These are phyloP conservation scores for Criorhina ranunculi DNA, from an alignment of 2,888 invertebrate genomes.

Conservation along the genomic window DNA sequence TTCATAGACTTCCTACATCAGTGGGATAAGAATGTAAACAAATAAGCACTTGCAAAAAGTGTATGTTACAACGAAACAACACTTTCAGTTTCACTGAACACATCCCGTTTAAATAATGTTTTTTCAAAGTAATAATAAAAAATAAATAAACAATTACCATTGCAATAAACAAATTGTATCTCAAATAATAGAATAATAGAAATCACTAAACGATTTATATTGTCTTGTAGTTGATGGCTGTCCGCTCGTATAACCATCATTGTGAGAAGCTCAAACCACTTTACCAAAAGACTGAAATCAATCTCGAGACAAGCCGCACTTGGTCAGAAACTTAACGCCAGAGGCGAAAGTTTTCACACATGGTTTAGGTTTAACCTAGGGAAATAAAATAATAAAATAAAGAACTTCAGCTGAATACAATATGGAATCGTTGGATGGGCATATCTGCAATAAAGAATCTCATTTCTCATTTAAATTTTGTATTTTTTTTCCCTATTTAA, in stretches of 20 bases:
- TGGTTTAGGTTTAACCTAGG: not conserved
- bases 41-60: too few relatives aligned
- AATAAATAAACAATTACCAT: conserved; percentile 29
- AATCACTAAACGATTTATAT: not conserved
- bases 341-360: conserved; percentile 36
- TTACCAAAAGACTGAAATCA: conserved; percentile 13
- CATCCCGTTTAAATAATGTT: too few relatives aligned
- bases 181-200: conserved; percentile 4
- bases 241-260: conserved; percentile 29
- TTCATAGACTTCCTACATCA: too few relatives aligned
- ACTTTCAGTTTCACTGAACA: too few relatives aligned
- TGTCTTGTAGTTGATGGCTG: not conserved
- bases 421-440: not conserved
- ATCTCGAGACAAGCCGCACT: not conserved
- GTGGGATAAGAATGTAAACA: too few relatives aligned
- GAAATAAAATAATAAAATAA: conserved; percentile 14
- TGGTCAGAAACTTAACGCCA: not conserved
- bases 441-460: conserved; percentile 1
- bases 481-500: not conserved
- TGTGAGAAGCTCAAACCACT: conserved; percentile 4
- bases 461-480: conserved; percentile 13
- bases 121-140: not conserved
- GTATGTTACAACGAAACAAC: too few relatives aligned
- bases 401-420: not conserved
- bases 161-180: conserved; percentile 1